A percentile compares a stretch with the other conserved stretches of the same genome.
These are phyloP conservation scores for Clarias macrocephalus DNA, from an alignment of 2,113 vertebrate species.

Conservation along the genomic window DNA sequence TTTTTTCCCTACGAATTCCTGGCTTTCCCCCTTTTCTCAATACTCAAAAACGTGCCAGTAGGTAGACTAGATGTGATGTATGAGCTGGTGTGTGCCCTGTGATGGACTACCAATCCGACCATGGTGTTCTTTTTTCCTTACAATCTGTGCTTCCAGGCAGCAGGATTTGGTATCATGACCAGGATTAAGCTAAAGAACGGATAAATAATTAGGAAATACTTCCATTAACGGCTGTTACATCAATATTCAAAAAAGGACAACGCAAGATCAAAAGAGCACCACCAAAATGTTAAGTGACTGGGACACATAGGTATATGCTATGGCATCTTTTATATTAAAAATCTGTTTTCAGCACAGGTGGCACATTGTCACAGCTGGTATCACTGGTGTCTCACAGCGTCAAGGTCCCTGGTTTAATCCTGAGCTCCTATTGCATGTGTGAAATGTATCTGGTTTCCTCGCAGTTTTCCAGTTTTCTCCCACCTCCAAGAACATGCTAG, in stretches of 20 bases:
- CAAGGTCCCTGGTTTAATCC: not conserved
- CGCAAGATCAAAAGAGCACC: not conserved
- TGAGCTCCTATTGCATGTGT: not conserved
- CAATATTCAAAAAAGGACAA: not conserved
- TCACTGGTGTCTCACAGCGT: not conserved
- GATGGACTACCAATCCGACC: not conserved
- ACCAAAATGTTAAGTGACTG: not conserved
- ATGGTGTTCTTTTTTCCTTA: too few relatives aligned
- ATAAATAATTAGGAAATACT: not conserved
- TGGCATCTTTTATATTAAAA: not conserved
- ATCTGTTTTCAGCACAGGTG: not conserved
- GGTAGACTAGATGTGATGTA: not conserved
- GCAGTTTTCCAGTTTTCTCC: not conserved
- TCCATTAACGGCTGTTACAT: not conserved
- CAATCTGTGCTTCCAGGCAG: not conserved
- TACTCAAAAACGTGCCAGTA: not conserved
- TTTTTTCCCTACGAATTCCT: not conserved
- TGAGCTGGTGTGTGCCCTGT: not conserved
- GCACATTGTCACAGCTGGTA: not conserved
- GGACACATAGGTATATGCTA: not conserved
- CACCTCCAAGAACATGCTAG: not conserved
- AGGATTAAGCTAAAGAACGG: not conserved
- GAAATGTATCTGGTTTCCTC: not conserved
- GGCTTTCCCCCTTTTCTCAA: not conserved
- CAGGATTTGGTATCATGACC: not conserved